Base-by-base conservation (phyloP, 1,140 invertebrate genomes). In the Luehdorfia chinensis region DNA sequence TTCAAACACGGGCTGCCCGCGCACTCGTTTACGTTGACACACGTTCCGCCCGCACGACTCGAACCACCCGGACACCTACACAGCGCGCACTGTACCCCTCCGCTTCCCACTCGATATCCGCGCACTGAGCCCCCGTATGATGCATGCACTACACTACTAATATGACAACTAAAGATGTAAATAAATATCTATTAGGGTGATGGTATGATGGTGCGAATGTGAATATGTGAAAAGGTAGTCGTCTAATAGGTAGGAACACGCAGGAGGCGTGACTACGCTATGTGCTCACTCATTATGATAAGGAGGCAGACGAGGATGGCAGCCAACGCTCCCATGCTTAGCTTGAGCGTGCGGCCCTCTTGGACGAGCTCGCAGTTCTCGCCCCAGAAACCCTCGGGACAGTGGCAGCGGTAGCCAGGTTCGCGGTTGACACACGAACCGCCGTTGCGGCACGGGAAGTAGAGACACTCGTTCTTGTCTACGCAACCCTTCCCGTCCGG, bases 381-480 rank as follows among this genome's bases (percentile, higher is more conserved):
- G 44, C 97, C 97, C 91, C 93, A 96, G 88, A 95, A 99, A 27
- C 96, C 96, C 50, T 94, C 92, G 2, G 94, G 93, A 78, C 97
- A 98, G 50, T 93, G 92, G 84, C 94, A 97, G 28, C 94, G 91
- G 50, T 94, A 90, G 50, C 91, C 89, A 47, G 95, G 95, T 84
- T 97, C 95, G 64, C 95, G 91, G 87, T 97, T 97, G 60, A 95
- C 92, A 76, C 95, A 97, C 34, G 92, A 91, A 46, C 95, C 95
- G 31, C 95, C 95, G 83, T 97, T 97, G 54, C 95, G 89, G 76
- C 96, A 97, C 50, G 96, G 96, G 77, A 94, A 91, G 76, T 96
- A 95, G 66, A 96, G 90, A 80, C 96, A 98, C 75, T 98, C 96
- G 86, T 98, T 95, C 80, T 96, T 95, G 88, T 98, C 96, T 85